Base-by-base conservation (phyloP, 2,797 vertebrate species). In the Falco cherrug region DNA sequence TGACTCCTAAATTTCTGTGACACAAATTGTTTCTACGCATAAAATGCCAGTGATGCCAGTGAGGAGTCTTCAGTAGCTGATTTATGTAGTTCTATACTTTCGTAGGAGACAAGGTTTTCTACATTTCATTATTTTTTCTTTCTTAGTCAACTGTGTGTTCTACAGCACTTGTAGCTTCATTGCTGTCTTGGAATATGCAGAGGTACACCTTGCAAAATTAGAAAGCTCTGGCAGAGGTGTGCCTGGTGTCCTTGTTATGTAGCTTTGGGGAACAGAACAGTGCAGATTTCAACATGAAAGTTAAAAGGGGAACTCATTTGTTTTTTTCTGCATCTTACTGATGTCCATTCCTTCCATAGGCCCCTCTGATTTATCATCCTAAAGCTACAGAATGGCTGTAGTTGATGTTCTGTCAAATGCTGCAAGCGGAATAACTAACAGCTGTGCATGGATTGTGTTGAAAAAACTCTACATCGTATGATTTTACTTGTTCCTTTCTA, bases 301-400 rank as follows among this genome's bases (percentile, higher is more conserved):
- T 77, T 90, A 45, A 90, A 96, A 89, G 22, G 29, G 29, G 54
- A 95, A 68, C 43, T 84, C 41, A 75, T 95, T 83, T 94, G 68
- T 92, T 93, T 91, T 81, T 92, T 92, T 92, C 68, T 93, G 45
- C 73, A n/a, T 80, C 76, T 93, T 68, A 89, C 41, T 71, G 75
- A 39, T 93, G 60, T 80, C 79, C 53, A 17, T 89, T 89, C 73
- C 33, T 89, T 93, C 76, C 69, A 84, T 6, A 87, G 79, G 24
- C 60, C 91, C 24, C 71, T 88, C 82, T 95, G 96, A 96, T 97
- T 96, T 94, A 95, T 97, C 89, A 80, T 85, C 75, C 78, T 86
- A 85, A 57, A 69, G 37, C 39, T 95, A 73, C 45, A 81, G 84
- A 93, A 78, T 69, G 76, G 54, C 61, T 93, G 79, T 84, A 90